phyloP scores from a whole-genome alignment of 2,888 invertebrate species.

The Eupithecia vulgata region DNA sequence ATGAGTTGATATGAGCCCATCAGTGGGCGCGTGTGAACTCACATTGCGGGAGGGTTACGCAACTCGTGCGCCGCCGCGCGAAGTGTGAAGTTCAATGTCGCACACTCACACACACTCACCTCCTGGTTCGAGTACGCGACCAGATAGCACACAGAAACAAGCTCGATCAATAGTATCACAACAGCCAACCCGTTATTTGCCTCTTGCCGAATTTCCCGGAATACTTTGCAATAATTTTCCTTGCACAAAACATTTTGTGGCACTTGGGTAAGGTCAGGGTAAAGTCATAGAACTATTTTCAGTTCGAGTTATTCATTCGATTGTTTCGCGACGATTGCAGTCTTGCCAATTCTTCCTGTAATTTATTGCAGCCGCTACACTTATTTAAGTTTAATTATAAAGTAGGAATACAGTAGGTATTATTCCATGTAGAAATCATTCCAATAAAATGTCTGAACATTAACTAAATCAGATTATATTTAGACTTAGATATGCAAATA shows the following conservation, averaged over 20 bases:
- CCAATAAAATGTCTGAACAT: neutral
- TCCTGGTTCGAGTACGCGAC: conserved; percentile 47
- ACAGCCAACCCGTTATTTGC: conserved; percentile 79
- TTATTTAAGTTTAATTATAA: neutral
- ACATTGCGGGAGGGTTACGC: conserved; percentile 66
- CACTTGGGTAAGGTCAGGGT: conserved; percentile 73
- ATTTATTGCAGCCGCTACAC: neutral
- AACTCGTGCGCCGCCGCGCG: conserved; percentile 78
- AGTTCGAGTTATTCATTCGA: conserved; percentile 41
- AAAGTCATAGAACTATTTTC: conserved; percentile 67
- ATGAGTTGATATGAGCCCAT: conserved; percentile 27
- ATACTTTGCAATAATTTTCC: conserved; percentile 75
- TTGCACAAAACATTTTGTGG: conserved; percentile 46
- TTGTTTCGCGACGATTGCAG: conserved; percentile 26
- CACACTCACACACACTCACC: conserved; percentile 60
- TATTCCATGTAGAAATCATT: neutral
- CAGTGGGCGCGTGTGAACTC: conserved; percentile 37
- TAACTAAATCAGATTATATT: too few species aligned
- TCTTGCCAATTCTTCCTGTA: neutral
- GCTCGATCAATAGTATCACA: conserved; percentile 67
- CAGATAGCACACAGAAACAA: conserved; percentile 49
- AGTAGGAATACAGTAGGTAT: neutral
- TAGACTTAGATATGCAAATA: too few species aligned
- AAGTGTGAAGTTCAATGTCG: conserved; percentile 84
- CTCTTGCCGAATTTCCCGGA: conserved; percentile 79